Conservation (phyloP, 2,113 vertebrate genomes). For the Aegotheles bennettii region DNA sequence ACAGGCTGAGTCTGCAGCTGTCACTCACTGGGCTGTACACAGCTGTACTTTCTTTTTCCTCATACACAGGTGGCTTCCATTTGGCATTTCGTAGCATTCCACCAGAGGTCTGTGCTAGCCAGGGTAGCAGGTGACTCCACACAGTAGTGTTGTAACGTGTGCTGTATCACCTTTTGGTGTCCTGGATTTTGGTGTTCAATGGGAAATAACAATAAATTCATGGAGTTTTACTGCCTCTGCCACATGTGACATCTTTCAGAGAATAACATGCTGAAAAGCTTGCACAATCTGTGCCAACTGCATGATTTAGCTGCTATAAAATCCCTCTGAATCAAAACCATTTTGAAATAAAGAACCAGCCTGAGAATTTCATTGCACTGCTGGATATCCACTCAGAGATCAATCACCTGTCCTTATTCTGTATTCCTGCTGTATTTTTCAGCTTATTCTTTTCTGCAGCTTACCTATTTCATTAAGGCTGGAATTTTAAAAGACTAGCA, state of each 20-base stretch:
- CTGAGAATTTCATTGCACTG: slow-evolving; percentile 77
- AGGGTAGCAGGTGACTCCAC: not conserved
- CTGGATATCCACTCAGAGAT: slow-evolving; percentile 77
- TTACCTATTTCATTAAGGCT: slow-evolving; percentile 74
- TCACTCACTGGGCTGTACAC: not conserved
- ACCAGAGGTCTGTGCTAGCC: not conserved
- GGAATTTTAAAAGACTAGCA: slow-evolving; percentile 71
- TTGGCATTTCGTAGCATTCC: not conserved
- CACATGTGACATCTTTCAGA: slow-evolving; percentile 77
- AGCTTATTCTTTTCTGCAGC: slow-evolving; percentile 75
- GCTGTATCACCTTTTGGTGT: slow-evolving; percentile 17
- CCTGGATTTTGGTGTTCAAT: slow-evolving; percentile 54
- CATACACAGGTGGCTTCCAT: not conserved
- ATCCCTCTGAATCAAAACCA: slow-evolving; percentile 76
- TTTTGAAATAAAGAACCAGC: slow-evolving; percentile 76
- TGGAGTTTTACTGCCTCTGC: slow-evolving; percentile 74
- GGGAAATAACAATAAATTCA: slow-evolving; percentile 63
- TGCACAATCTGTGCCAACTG: slow-evolving; percentile 70
- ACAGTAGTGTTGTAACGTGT: not conserved
- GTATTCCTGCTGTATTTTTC: slow-evolving; percentile 76
- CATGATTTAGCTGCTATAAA: slow-evolving; percentile 78
- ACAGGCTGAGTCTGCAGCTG: not conserved
- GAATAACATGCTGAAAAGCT: slow-evolving; percentile 73
- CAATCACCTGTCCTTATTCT: slow-evolving; percentile 77
- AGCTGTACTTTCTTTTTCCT: not conserved